These are phyloP conservation scores for Sebastes diploproa DNA, from an alignment of 2,797 vertebrate genomes.

Conservation along the genomic window DNA sequence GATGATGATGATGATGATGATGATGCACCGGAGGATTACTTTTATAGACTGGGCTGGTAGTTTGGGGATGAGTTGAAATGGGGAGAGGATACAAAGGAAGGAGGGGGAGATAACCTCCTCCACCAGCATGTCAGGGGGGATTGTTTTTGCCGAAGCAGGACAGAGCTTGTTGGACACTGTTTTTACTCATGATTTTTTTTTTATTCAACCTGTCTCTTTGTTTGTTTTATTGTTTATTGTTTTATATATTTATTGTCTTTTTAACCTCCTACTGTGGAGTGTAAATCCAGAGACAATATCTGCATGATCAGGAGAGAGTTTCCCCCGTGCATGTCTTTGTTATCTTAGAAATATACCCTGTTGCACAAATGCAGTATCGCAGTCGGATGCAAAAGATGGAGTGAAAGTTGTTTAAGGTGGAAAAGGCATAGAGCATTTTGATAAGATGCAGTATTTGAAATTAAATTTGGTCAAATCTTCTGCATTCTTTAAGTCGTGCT, in stretches of 20 bases:
- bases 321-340: slow-evolving; percentile 49
- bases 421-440: neutral
- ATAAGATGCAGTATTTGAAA: slow-evolving; percentile 29
- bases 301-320: slow-evolving; percentile 61
- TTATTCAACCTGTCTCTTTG: slow-evolving; percentile 50
- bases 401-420: neutral
- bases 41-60: slow-evolving; percentile 55
- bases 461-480: slow-evolving; percentile 7
- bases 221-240: slow-evolving; percentile 46
- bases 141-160: slow-evolving; percentile 62
- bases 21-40: slow-evolving; percentile 59
- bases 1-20: neutral
- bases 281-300: slow-evolving; percentile 34
- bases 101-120: slow-evolving; percentile 33
- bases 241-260: slow-evolving; percentile 65
- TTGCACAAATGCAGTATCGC: slow-evolving; percentile 29
- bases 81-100: slow-evolving; percentile 25
- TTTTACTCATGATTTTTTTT: slow-evolving; percentile 56
- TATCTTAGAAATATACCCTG: slow-evolving; percentile 25
- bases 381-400: slow-evolving; percentile 12
- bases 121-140: slow-evolving; percentile 56
- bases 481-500: slow-evolving; percentile 39
- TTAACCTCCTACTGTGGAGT: slow-evolving; percentile 37
- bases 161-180: slow-evolving; percentile 72
- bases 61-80: slow-evolving; percentile 47